phyloP scores from a whole-genome alignment of 2,113 vertebrate genomes.

The Cyanoderma ruficeps region DNA sequence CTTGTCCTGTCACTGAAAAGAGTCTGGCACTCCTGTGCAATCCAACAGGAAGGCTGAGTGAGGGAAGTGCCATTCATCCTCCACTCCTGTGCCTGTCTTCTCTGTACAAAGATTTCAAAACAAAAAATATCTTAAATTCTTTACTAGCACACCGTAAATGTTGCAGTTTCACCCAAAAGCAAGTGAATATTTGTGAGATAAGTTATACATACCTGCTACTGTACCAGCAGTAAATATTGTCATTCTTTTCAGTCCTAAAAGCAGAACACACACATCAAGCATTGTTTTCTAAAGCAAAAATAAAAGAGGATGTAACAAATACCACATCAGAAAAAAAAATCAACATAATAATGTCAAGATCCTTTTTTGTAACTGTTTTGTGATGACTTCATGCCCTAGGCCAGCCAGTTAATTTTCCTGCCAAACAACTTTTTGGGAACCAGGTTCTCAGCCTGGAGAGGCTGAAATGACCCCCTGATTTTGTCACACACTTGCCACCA shows the following conservation, averaged over 20 bases:
- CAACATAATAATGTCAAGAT: fast-evolving
- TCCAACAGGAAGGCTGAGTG: not conserved
- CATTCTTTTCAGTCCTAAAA: not conserved
- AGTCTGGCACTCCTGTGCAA: not conserved
- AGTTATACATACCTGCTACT: not conserved
- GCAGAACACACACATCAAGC: not conserved
- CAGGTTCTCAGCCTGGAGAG: fast-evolving
- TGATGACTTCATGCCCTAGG: not conserved
- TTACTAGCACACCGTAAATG: fast-evolving
- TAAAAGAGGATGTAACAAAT: not conserved
- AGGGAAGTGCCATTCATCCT: not conserved
- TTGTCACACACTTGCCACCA: not conserved
- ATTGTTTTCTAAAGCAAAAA: not conserved
- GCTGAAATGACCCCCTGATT: not conserved
- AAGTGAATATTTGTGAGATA: not conserved
- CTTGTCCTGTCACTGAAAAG: not conserved
- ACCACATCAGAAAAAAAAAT: not conserved
- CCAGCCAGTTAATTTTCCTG: not conserved
- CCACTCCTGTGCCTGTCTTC: not conserved
- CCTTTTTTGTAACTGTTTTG: not conserved
- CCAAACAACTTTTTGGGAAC: not conserved
- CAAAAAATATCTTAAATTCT: not conserved
- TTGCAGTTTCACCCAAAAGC: not conserved
- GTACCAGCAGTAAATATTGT: not conserved
- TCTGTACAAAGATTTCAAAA: not conserved